Base-by-base conservation (phyloP, 2,113 vertebrate species). In the Hydrochoerus hydrochaeris region DNA sequence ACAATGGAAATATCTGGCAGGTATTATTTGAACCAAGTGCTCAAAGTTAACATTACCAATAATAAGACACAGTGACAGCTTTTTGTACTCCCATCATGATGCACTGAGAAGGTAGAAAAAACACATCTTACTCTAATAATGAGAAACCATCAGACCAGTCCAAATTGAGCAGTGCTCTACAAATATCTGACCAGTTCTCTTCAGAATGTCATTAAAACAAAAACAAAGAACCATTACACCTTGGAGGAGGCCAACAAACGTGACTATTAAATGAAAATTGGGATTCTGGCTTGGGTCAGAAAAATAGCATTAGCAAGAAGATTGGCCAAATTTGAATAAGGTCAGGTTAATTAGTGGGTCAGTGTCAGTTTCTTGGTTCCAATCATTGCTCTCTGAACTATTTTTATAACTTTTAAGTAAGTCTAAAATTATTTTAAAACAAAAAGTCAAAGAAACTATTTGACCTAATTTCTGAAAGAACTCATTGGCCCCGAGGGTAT, bases 381-480 rank as follows among this genome's bases (percentile, higher is more conserved):
- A 60, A 67, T 52, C 28, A 92, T 32, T 89, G 17, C 63, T 87
- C 58, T 83, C 60, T 46, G 2, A 16, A 91, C 20, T 80, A 52
- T 63, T 95, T 89, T 88, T 93, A 13, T 1, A 93, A 82, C 65
- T 91, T 95, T 82, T 67, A 26, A 73, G 19, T 54, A 52, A 44
- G 3, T 49, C 3, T 44, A 88, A 58, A 58, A 75, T 88, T 57
- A 82, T 75, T 81, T 90, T 22, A 26, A 93, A 90, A 83, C 49
- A n/a, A 85, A 81, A 85, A 82, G 38, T 87, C 87, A 49, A 41
- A 92, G 69, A 88, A 75, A 32, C 22, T 24, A 82, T 63, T 46
- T 62, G 73, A 28, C 49, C 77, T 80, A 80, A 95, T n/a, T 54
- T 95, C 58, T 91, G 26, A 78, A 91, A 89, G 63, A 97, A 77